Evolutionary conservation across 1,140 invertebrate genomes (phyloP).

Genomic region (Drosophila sproati): DNA sequence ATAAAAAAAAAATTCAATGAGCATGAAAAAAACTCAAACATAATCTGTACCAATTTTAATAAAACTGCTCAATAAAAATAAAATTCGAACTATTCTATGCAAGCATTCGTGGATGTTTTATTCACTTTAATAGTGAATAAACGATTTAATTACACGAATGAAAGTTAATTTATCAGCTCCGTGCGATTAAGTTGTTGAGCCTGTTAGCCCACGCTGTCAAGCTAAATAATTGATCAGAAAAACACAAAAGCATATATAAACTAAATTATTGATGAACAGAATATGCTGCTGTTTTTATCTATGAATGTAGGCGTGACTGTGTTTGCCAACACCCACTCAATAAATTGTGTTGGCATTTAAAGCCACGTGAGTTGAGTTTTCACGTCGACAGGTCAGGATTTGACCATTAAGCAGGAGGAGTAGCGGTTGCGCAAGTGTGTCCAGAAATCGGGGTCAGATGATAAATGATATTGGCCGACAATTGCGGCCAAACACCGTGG

Average conservation of each 20-base stretch:
- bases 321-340: constrained; percentile 42
- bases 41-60: no score
- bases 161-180: constrained; percentile 3
- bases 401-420: background rate
- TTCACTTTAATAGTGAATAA: no score
- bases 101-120: no score
- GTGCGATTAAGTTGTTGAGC: constrained; percentile 61
- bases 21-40: no score
- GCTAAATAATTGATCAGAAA: constrained; percentile 76
- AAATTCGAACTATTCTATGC: no score
- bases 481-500: constrained; percentile 40
- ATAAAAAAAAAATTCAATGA: no score
- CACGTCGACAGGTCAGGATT: constrained; percentile 5
- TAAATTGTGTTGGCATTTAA: background rate
- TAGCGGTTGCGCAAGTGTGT: constrained; percentile 20
- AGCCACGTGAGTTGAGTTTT: constrained; percentile 4
- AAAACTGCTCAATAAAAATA: no score
- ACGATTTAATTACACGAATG: background rate
- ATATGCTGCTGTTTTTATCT: background rate
- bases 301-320: constrained; percentile 11
- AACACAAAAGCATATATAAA: constrained; percentile 26
- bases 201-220: constrained; percentile 32
- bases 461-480: constrained; percentile 64
- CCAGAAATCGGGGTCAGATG: constrained; percentile 60
- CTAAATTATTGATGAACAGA: constrained; percentile 60